Conservation (phyloP, 2,113 vertebrate genomes). For the Nerophis lumbriciformis region DNA sequence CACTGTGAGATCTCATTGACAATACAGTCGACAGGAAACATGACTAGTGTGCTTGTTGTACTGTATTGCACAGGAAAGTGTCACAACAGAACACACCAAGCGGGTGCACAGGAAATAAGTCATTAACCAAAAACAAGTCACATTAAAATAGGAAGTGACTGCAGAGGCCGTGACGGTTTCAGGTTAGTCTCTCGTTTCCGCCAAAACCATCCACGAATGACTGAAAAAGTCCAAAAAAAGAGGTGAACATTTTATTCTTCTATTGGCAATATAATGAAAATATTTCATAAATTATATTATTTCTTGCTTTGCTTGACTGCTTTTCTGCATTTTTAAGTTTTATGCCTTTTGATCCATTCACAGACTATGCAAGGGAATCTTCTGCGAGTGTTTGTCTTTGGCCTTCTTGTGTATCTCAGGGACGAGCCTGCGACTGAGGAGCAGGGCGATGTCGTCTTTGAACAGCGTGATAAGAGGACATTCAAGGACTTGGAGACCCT, state of each 20-base stretch:
- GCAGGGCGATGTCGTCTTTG: conserved; percentile 33
- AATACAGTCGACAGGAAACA: conserved; percentile 31
- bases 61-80: conserved; percentile 37
- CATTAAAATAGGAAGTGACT: conserved; percentile 56
- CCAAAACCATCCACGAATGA: conserved; percentile 7
- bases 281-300: background rate
- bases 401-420: conserved; percentile 46
- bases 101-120: conserved; percentile 62
- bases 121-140: conserved; percentile 31
- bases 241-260: background rate
- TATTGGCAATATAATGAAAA: background rate
- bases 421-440: conserved; percentile 43
- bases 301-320: conserved; percentile 7
- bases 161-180: conserved; percentile 12
- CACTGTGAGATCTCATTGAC: background rate
- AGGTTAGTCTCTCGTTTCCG: conserved; percentile 34
- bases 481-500: conserved; percentile 25
- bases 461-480: conserved; percentile 25
- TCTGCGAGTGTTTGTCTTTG: conserved; percentile 48
- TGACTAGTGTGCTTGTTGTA: conserved; percentile 11
- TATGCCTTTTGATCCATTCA: conserved; percentile 17
- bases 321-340: background rate
- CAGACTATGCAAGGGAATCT: conserved; percentile 61
- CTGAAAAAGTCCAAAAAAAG: background rate
- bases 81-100: conserved; percentile 39